Base-by-base conservation (phyloP, 1,140 invertebrate species). In the Argopecten irradians region DNA sequence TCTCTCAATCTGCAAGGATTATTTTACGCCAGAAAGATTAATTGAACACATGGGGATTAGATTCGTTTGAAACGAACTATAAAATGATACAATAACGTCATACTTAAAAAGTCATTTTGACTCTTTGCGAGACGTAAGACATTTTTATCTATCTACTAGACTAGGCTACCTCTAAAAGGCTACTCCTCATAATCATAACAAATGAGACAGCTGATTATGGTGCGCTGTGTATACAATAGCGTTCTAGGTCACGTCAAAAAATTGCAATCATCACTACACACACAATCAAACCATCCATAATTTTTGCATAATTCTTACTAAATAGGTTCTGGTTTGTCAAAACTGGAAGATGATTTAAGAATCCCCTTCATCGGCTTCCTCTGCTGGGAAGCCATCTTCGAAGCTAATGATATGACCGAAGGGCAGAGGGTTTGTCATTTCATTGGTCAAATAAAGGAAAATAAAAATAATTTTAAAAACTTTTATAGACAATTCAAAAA, bases 331-430 rank as follows among this genome's bases (percentile, higher is more conserved):
- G 90, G 86, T 83, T 91, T 89, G 46, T 98, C 98, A 94, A 98
- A 98, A 96, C 98, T 98, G 89, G 98, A 97, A 0, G 98, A 98
- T 88, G 97, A 97, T 96, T 99, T 99, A 87, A 99, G 96, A 94
- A 99, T 99, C 91, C 98, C 98, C 96, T 99, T 99, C 41, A 97
- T 71, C 91, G 98, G 98, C 94, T 97, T 97, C 95, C 98, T 98
- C 86, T 94, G 94, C 34, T 91, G 90, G 14, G 93, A 90, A 89
- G 93, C 92, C 92, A 94, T 94, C 89, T 92, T 93, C 28, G 22
- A 71, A 71, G 55, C 55, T 71, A 71, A 71, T 71, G 55, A 71
- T 71, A 71, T 71, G 22, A 71, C 55, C n/a, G 43, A 46, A 46
- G 43, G 43, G 43, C 43, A 71, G 55, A 71, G 55, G 55, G 55